Evolutionary conservation across 2,113 vertebrate genomes (phyloP).

Genomic region (Hiodon alosoides): DNA sequence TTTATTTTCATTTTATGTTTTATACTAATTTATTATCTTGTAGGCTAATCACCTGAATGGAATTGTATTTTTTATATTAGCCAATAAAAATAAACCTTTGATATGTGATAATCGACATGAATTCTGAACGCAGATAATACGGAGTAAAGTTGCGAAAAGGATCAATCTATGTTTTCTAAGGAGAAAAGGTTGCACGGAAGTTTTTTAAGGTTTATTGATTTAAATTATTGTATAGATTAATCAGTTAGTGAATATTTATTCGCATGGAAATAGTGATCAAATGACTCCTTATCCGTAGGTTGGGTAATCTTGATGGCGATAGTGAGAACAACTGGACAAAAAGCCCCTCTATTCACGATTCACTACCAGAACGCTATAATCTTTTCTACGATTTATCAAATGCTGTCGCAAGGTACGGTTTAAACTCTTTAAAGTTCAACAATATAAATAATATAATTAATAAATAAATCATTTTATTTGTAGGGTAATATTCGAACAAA

Average conservation of each 20-base stretch:
- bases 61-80: too few species aligned
- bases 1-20: neutral
- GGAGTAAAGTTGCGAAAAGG: too few species aligned
- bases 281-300: conserved; percentile 32
- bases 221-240: neutral
- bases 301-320: conserved; percentile 63
- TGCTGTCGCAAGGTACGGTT: conserved; percentile 59
- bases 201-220: neutral
- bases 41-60: too few species aligned
- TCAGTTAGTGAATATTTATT: neutral
- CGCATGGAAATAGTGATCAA: neutral
- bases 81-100: too few species aligned
- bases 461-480: neutral
- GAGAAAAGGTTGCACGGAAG: neutral
- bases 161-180: neutral
- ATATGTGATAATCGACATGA: too few species aligned
- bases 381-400: conserved; percentile 63
- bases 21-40: neutral
- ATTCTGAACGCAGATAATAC: too few species aligned
- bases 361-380: conserved; percentile 60
- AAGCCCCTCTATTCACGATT: conserved; percentile 55
- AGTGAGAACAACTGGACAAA: conserved; percentile 55
- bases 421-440: conserved; percentile 1
- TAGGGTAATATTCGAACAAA: too few species aligned
- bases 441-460: neutral